These are phyloP conservation scores for Thymelicus lineola DNA, from an alignment of 2,888 invertebrate genomes.

Conservation along the genomic window DNA sequence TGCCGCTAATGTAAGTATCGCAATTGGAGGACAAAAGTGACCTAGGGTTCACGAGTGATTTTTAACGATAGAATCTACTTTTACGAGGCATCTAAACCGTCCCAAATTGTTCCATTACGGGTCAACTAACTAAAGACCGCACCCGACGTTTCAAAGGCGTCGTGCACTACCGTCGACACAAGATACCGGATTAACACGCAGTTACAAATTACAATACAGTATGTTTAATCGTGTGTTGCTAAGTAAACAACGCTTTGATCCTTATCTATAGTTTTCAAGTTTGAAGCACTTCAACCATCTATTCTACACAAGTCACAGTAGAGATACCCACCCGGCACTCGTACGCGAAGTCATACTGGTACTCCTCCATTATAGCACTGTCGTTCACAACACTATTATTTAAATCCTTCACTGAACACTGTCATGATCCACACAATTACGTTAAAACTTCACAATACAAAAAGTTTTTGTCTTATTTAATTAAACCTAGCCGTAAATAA, in stretches of 20 bases:
- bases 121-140: no score
- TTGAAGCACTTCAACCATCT: background rate
- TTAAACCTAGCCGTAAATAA: background rate
- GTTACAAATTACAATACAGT: no score
- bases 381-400: constrained; percentile 57
- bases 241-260: background rate
- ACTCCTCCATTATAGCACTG: constrained; percentile 73
- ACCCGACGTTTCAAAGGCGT: no score
- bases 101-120: no score
- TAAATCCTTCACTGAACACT: constrained; percentile 58
- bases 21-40: no score
- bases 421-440: constrained; percentile 56
- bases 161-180: no score
- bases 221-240: background rate
- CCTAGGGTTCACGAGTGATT: no score
- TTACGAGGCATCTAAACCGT: no score
- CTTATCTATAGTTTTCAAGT: background rate
- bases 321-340: constrained; percentile 87
- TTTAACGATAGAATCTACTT: no score
- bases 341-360: constrained; percentile 88
- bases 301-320: constrained; percentile 15
- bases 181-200: no score
- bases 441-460: constrained; percentile 40
- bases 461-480: background rate
- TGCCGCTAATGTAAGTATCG: no score